phyloP scores from a whole-genome alignment of 2,888 invertebrate species.

The Cinara cedri region DNA sequence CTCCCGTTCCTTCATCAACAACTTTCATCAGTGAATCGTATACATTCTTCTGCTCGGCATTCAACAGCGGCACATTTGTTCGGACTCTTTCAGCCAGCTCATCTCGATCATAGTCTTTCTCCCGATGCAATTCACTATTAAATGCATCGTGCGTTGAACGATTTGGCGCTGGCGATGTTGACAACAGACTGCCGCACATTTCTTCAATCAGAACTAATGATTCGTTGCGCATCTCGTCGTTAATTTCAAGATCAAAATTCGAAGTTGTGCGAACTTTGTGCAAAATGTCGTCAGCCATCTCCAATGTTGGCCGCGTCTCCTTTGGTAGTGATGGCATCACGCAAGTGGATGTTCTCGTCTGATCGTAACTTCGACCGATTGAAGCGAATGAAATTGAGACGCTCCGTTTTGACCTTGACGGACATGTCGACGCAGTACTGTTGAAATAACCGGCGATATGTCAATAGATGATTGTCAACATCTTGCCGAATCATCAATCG shows the following conservation, averaged over 20 bases:
- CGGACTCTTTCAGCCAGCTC: conserved; percentile 58
- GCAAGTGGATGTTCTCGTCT: conserved; percentile 57
- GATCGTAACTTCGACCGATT: conserved; percentile 33
- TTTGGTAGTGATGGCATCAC: conserved; percentile 59
- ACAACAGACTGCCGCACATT: conserved; percentile 13
- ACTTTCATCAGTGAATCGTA: conserved; percentile 58
- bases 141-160: conserved; percentile 58
- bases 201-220: conserved; percentile 60
- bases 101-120: conserved; percentile 59
- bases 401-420: conserved; percentile 62
- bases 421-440: conserved; percentile 58
- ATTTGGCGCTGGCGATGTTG: conserved; percentile 59
- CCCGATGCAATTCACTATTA: conserved; percentile 57
- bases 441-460: background rate
- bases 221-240: conserved; percentile 57
- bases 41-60: conserved; percentile 40
- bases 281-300: conserved; percentile 3
- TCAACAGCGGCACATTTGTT: conserved; percentile 43
- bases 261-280: conserved; percentile 11
- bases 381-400: conserved; percentile 58
- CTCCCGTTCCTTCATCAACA: conserved; percentile 45
- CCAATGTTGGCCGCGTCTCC: too few species aligned
- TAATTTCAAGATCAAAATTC: background rate
- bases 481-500: background rate
- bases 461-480: background rate